phyloP scores from a whole-genome alignment of 2,797 vertebrate genomes.

The Rhynchotus rufescens region DNA sequence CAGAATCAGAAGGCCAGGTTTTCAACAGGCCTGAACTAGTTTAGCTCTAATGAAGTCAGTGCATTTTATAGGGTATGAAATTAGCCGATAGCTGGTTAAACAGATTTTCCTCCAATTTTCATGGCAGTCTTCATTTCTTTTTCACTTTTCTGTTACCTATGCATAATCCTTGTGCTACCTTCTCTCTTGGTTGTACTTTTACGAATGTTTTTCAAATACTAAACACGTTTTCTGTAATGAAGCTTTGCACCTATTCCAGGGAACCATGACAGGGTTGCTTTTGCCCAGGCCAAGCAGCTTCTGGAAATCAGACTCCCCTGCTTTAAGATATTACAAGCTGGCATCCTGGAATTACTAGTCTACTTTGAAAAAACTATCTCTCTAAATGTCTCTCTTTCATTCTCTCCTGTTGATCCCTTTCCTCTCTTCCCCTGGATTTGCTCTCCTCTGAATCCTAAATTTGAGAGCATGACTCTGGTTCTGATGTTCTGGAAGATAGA shows the following conservation, averaged over 20 bases:
- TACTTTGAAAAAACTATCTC: background rate
- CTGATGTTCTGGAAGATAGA: background rate
- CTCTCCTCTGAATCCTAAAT: background rate
- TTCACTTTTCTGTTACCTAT: background rate
- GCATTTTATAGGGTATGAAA: background rate
- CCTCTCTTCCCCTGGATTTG: background rate
- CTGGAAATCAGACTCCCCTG: background rate
- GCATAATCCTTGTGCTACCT: background rate
- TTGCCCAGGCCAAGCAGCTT: background rate
- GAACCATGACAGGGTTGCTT: background rate
- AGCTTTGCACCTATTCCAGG: background rate
- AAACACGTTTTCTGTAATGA: background rate
- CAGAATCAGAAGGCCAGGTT: background rate
- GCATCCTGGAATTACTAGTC: background rate
- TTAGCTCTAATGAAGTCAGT: background rate
- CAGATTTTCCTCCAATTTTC: background rate
- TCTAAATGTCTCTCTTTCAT: background rate
- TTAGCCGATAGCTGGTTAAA: background rate
- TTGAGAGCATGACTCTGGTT: background rate
- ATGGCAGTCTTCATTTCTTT: background rate
- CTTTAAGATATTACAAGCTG: background rate
- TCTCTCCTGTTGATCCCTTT: background rate
- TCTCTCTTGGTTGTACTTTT: background rate
- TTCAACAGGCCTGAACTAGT: background rate
- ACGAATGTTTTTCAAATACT: background rate